These are phyloP conservation scores for Labeo rohita DNA, from an alignment of 2,113 vertebrate species.

Conservation along the genomic window DNA sequence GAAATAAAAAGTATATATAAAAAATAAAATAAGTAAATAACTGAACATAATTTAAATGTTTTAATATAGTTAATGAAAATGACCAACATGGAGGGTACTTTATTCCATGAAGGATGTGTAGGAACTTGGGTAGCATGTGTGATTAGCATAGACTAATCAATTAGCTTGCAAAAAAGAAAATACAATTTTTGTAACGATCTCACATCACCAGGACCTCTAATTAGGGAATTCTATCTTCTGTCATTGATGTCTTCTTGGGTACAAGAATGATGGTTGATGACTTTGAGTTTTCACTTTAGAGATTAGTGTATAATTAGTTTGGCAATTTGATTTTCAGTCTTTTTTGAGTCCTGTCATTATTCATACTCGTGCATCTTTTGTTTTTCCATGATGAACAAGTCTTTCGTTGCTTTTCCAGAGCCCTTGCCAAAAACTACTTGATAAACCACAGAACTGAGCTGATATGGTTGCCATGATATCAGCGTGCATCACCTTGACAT, in stretches of 20 bases:
- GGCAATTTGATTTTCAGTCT: too few relatives aligned
- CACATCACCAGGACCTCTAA: neutral
- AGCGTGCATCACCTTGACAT: conserved; percentile 41
- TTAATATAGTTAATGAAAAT: too few relatives aligned
- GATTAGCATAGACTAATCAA: neutral
- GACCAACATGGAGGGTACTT: too few relatives aligned
- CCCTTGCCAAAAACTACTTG: neutral
- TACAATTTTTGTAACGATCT: neutral
- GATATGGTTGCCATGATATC: conserved; percentile 39
- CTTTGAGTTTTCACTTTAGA: neutral
- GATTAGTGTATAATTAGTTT: neutral
- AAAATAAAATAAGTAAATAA: too few relatives aligned
- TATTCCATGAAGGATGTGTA: neutral
- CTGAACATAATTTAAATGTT: too few relatives aligned
- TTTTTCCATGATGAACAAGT: neutral
- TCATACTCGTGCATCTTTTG: neutral
- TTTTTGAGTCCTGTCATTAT: neutral
- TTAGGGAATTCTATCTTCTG: neutral
- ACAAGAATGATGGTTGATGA: neutral
- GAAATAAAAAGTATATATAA: too few relatives aligned
- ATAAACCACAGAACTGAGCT: conserved; percentile 12
- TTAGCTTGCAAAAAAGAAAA: neutral
- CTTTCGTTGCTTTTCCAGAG: neutral
- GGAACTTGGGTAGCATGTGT: neutral
- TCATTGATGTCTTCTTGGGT: too few relatives aligned